Conservation (phyloP, 2,888 invertebrate genomes). For the Chaitophorus viminalis region DNA sequence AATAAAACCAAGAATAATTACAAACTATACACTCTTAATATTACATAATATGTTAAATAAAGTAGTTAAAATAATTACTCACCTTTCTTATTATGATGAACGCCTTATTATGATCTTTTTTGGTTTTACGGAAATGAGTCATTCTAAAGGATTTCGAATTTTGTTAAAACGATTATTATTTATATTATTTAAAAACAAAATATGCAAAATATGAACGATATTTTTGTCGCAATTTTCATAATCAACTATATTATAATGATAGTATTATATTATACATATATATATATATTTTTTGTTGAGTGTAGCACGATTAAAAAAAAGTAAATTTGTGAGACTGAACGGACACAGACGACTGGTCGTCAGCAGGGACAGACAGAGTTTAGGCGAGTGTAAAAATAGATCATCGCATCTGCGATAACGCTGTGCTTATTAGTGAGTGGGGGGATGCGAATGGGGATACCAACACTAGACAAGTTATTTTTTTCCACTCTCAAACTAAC, state of each 20-base stretch:
- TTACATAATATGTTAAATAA: too few relatives aligned
- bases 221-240: neutral
- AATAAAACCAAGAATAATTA: too few relatives aligned
- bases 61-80: neutral
- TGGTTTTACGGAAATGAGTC: constrained; percentile 47
- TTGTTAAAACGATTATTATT: neutral
- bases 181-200: too few relatives aligned
- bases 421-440: constrained; percentile 4
- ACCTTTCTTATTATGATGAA: constrained; percentile 32
- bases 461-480: constrained; percentile 7
- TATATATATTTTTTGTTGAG: neutral
- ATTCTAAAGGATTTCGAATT: neutral
- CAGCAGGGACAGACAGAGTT: constrained; percentile 47
- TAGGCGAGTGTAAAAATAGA: constrained; percentile 57
- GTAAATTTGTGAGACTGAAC: constrained; percentile 30
- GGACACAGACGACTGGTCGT: constrained; percentile 37
- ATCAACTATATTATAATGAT: too few relatives aligned
- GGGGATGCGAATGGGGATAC: neutral
- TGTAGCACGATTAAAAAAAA: neutral
- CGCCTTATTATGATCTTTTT: constrained; percentile 50
- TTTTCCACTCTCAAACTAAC: constrained; percentile 23
- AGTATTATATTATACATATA: too few relatives aligned
- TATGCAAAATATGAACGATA: too few relatives aligned
- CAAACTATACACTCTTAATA: too few relatives aligned
- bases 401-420: constrained; percentile 52